A percentile compares a stretch with the other conserved stretches of the same genome.
Conservation (phyloP, 2,888 invertebrate species). For the Hypomecis atomaria region DNA sequence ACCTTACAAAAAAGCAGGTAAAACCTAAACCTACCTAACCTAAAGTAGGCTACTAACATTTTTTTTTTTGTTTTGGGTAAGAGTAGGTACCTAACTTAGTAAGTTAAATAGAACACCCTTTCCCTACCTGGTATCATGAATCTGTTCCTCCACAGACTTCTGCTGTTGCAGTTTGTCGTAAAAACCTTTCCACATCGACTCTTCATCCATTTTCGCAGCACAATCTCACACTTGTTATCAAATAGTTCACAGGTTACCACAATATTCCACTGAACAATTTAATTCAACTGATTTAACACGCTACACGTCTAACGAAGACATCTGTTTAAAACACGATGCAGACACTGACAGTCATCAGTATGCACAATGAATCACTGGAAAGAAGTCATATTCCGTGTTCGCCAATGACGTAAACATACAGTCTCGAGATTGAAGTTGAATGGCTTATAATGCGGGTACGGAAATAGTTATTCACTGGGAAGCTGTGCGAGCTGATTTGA, state of each 20-base stretch:
- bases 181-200: constrained; percentile 91
- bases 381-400: constrained; percentile 67
- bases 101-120: not conserved
- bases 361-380: constrained; percentile 66
- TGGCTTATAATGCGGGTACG: constrained; percentile 41
- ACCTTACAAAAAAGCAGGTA: too few species aligned
- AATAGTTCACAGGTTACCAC: constrained; percentile 12
- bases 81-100: too few species aligned
- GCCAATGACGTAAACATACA: constrained; percentile 74
- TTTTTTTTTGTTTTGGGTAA: too few species aligned
- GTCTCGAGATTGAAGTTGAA: constrained; percentile 53
- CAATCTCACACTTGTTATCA: constrained; percentile 21
- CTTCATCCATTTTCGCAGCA: constrained; percentile 85
- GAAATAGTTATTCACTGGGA: constrained; percentile 51
- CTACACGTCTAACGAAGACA: constrained; percentile 30
- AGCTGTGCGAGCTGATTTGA: constrained; percentile 33
- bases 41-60: too few species aligned
- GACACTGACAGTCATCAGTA: constrained; percentile 54
- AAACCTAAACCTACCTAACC: too few species aligned
- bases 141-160: constrained; percentile 85
- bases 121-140: constrained; percentile 87
- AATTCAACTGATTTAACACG: constrained; percentile 22
- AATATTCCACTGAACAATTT: constrained; percentile 17
- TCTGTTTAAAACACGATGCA: constrained; percentile 52
- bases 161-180: constrained; percentile 88